Conservation (phyloP, 2,888 invertebrate genomes). For the Eristalis pertinax region DNA sequence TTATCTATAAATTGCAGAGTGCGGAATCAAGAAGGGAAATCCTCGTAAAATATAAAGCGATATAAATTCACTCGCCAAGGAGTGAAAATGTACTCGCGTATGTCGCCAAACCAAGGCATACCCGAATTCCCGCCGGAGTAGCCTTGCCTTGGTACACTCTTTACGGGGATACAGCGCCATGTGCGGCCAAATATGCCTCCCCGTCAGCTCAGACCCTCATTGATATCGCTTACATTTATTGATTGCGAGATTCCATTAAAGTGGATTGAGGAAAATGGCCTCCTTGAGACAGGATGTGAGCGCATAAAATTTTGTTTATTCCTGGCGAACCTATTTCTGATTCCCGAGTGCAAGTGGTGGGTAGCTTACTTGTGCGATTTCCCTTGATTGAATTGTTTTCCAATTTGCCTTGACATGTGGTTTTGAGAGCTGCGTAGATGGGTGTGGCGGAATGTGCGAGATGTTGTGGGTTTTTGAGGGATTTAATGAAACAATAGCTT, state of each 20-base stretch:
- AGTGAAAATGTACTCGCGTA: not conserved
- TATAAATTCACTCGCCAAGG: not conserved
- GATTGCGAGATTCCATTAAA: not conserved
- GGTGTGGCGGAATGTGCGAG: not conserved
- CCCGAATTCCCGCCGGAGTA: not conserved
- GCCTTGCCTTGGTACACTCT: not conserved
- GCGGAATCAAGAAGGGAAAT: not conserved
- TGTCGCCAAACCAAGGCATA: not conserved
- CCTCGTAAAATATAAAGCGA: not conserved
- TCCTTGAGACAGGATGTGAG: not conserved
- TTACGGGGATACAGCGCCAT: not conserved
- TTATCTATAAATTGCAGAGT: not conserved
- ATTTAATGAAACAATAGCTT: not conserved
- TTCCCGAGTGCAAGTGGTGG: not conserved
- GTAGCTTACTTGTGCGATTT: not conserved
- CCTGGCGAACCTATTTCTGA: not conserved
- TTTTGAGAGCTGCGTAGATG: not conserved
- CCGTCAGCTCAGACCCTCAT: not conserved
- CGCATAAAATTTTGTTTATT: not conserved
- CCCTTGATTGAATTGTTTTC: not conserved
- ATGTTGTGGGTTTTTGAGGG: not conserved
- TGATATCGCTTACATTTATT: not conserved
- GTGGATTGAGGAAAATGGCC: not conserved
- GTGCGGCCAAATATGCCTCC: not conserved
- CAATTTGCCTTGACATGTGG: not conserved